phyloP scores from a whole-genome alignment of 2,113 vertebrate genomes.

The Lonchura striata region DNA sequence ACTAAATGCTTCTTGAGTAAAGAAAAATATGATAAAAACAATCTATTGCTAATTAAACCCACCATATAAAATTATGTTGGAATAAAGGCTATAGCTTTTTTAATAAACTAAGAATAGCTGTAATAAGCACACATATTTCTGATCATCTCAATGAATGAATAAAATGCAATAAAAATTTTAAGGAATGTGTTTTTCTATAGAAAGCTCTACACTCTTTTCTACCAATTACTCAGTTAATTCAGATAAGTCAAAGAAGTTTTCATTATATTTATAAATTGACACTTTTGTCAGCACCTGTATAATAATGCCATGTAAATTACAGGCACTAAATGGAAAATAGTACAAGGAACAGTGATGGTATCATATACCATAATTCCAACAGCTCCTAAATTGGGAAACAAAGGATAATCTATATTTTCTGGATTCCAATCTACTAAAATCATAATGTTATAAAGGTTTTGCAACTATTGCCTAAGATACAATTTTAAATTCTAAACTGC shows the following conservation, averaged over 20 bases:
- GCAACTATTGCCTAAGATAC: not conserved
- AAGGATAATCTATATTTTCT: conserved; percentile 7
- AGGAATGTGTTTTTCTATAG: not conserved
- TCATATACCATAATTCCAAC: not conserved
- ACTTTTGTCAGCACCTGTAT: not conserved
- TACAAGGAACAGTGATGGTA: not conserved
- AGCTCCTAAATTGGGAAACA: not conserved
- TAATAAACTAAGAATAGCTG: not conserved
- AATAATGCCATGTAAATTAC: conserved; percentile 10
- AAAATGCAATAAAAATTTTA: not conserved
- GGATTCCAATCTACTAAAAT: not conserved
- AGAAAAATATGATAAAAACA: not conserved
- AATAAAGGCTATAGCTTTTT: not conserved
- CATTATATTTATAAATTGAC: not conserved
- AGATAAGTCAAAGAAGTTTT: not conserved
- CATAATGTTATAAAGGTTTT: conserved; percentile 15
- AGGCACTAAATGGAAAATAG: conserved; percentile 18
- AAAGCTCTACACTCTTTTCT: not conserved
- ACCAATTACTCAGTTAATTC: not conserved
- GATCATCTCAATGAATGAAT: not conserved
- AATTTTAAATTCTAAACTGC: conserved; percentile 34
- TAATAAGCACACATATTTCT: not conserved
- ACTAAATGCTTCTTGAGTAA: not conserved
- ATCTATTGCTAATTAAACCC: not conserved
- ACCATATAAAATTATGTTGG: not conserved